Evolutionary conservation across 2,113 vertebrate genomes (phyloP), one percentile per base, ranked within the genome.

Genomic region (Sisor rabdophorus): DNA sequence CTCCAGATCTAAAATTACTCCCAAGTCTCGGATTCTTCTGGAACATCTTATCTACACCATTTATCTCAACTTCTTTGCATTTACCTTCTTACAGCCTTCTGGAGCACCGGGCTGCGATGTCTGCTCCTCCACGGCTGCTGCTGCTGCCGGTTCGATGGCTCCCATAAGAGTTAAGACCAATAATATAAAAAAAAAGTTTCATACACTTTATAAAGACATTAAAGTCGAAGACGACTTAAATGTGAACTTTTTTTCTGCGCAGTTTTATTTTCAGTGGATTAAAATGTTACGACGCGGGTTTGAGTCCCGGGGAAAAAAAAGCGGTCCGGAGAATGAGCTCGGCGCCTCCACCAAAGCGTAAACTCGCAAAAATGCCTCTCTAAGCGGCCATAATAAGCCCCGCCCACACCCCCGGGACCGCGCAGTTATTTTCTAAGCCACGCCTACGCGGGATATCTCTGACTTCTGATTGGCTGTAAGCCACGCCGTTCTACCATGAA

Each of bases 401-500:
- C 72, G 58, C 72, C 72, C 58, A 50, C 58, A 10, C 24, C 32
- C 22, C 53, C 1, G 5, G 2, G 12, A 7, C 24, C 0, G 13
- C 53, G 22, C 16, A 68, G 44, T 28, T 47, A 47, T 52, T 15
- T 16, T 28, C 6, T 3, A 60, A 12, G 24, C 4, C 58, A 55
- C 56, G 72, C 72, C 72, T 40, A 47, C 58, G 11, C 17, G 13
- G 58, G 58, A 52, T 48, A 19, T 15, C 2, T 67, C 73, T 50
- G 55, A 53, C 58, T 53, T 81, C 73, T 81, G 44, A 81, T 84
- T 86, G 84, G 83, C 79, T 82, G 79, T 55, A 44, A 22, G 71
- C 11, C 73, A 81, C 67, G 83, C 82, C 85, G 68, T 78, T 86
- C 81, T 79, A 75, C 75, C 47, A 74, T 71, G 70, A 79, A 61